A percentile compares a stretch with the other conserved stretches of the same genome.
These are phyloP conservation scores for Littorina saxatilis DNA, from an alignment of 1,140 invertebrate genomes.

Conservation along the genomic window DNA sequence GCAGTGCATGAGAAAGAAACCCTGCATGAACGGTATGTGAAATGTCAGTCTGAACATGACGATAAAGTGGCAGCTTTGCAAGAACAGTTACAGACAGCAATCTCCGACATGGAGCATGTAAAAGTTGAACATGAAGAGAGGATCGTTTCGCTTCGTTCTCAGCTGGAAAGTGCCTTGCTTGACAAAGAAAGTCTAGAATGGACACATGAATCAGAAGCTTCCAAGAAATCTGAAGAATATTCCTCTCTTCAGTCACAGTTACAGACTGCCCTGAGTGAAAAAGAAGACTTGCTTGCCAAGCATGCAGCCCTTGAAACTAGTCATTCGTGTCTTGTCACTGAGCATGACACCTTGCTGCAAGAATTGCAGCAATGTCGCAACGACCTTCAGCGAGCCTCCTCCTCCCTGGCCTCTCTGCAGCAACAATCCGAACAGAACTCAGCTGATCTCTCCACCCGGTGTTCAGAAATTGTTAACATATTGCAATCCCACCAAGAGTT, in stretches of 20 bases:
- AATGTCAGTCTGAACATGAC: conserved; percentile 7
- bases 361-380: conserved; percentile 10
- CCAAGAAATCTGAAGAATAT: not conserved
- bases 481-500: not conserved
- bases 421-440: conserved; percentile 21
- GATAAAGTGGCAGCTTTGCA: conserved; percentile 28
- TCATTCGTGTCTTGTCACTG: conserved; percentile 28
- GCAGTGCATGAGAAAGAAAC: conserved; percentile 23
- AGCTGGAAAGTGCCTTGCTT: conserved; percentile 26
- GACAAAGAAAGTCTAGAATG: conserved; percentile 19
- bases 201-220: not conserved
- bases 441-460: not conserved
- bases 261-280: conserved; percentile 14
- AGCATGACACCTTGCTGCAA: conserved; percentile 10
- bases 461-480: conserved; percentile 8
- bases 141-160: not conserved
- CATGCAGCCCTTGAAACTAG: conserved; percentile 26
- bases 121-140: conserved; percentile 12
- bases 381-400: conserved; percentile 27
- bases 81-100: not conserved
- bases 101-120: not conserved
- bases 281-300: conserved; percentile 20
- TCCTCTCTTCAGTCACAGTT: conserved; percentile 17
- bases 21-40: conserved; percentile 10
- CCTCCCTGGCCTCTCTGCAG: conserved; percentile 39